Evolutionary conservation across 2,797 vertebrate genomes (phyloP).

Genomic region (Jordanella pulchra): DNA sequence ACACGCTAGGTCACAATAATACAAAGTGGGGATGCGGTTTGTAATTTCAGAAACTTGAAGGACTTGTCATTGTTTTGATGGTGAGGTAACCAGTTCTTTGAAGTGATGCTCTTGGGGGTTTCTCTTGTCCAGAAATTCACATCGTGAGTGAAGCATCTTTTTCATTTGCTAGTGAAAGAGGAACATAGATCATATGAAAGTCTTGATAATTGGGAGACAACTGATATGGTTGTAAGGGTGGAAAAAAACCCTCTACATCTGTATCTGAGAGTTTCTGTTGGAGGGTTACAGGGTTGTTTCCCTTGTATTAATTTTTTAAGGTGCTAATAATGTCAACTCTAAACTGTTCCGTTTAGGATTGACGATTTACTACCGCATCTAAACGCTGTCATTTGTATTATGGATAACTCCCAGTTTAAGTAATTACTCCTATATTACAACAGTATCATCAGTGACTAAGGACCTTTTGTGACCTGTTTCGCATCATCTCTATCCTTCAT

Average conservation of each 20-base stretch:
- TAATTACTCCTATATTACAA: neutral
- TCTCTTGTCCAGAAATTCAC: conserved; percentile 24
- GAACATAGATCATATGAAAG: conserved; percentile 33
- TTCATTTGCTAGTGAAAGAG: conserved; percentile 45
- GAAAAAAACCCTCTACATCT: neutral
- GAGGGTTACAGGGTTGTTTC: neutral
- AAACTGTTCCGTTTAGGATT: neutral
- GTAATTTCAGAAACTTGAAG: conserved; percentile 6
- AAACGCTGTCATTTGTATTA: neutral
- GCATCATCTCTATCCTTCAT: neutral
- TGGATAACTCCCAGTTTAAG: neutral
- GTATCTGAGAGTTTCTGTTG: no score
- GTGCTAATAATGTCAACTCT: neutral
- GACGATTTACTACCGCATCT: neutral
- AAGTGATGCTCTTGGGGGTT: conserved; percentile 17
- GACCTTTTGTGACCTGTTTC: neutral
- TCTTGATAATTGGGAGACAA: neutral
- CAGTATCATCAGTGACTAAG: neutral
- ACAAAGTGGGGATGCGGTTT: neutral
- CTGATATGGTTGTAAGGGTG: neutral
- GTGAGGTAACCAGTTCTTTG: conserved; percentile 26
- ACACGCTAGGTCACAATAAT: neutral
- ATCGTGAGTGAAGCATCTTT: conserved; percentile 15
- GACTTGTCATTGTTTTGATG: neutral
- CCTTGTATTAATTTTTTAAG: neutral